A percentile compares a stretch with the other conserved stretches of the same genome.
Evolutionary conservation across 2,888 invertebrate genomes (phyloP).

Genomic region (Caenorhabditis parvicauda): DNA sequence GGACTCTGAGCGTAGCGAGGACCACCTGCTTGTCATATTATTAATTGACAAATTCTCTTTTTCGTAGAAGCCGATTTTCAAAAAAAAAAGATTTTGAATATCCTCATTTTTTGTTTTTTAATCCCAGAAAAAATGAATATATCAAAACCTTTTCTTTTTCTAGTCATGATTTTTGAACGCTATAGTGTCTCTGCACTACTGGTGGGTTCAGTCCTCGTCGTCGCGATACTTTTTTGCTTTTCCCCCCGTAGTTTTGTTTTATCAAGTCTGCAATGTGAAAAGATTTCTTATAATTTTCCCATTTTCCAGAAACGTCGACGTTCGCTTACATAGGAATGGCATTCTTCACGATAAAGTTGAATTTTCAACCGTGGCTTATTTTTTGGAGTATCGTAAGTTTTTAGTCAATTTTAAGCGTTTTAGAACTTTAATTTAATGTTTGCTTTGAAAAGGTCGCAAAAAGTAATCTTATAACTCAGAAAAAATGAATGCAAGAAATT

Average conservation of each 20-base stretch:
- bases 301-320: slow-evolving; percentile 81
- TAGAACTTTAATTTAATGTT: not conserved
- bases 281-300: no score
- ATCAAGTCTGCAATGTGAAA: not conserved
- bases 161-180: no score
- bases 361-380: slow-evolving; percentile 83
- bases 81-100: no score
- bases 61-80: no score
- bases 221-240: not conserved
- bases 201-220: no score
- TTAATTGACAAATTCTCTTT: no score
- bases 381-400: slow-evolving; percentile 81
- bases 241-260: not conserved
- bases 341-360: slow-evolving; percentile 88
- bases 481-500: not conserved
- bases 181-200: not conserved
- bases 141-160: no score
- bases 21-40: no score
- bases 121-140: no score
- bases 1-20: no score
- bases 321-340: slow-evolving; percentile 95
- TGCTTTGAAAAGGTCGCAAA: not conserved
- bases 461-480: not conserved
- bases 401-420: no score
- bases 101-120: no score